Evolutionary conservation across 2,113 vertebrate species (phyloP).

Genomic region (Chloroceryle aenea): DNA sequence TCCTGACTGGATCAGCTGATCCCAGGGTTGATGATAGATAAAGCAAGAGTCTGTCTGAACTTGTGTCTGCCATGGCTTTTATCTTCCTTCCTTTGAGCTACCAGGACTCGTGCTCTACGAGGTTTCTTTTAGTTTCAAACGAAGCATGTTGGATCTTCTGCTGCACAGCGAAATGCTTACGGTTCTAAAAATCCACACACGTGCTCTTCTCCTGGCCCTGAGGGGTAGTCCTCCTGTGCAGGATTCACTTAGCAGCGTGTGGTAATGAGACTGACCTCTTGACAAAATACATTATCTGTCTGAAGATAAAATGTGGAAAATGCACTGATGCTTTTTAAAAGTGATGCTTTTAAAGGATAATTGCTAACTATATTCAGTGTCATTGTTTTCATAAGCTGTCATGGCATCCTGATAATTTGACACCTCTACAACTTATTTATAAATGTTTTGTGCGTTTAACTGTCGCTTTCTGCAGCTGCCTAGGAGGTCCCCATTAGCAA

Average conservation of each 20-base stretch:
- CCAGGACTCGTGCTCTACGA: background rate
- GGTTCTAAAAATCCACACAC: background rate
- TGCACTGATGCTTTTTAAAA: background rate
- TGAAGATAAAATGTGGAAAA: background rate
- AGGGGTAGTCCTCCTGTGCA: background rate
- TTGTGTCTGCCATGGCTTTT: background rate
- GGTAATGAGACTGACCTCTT: constrained; percentile 46
- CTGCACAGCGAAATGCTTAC: background rate
- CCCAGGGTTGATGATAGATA: background rate
- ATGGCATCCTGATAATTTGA: background rate
- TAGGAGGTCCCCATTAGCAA: background rate
- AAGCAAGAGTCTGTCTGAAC: background rate
- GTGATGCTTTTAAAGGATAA: background rate
- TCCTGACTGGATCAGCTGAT: constrained; percentile 14
- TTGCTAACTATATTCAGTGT: background rate
- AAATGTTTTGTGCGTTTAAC: background rate
- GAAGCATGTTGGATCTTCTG: background rate
- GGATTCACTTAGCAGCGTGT: background rate
- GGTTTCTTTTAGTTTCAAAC: background rate
- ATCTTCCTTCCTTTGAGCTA: background rate
- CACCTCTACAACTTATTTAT: background rate
- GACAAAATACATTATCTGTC: constrained; percentile 39
- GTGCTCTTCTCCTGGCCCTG: background rate
- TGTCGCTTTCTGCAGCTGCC: background rate
- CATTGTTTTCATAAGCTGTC: background rate